phyloP scores from a whole-genome alignment of 2,113 vertebrate genomes.

The Chunga burmeisteri region DNA sequence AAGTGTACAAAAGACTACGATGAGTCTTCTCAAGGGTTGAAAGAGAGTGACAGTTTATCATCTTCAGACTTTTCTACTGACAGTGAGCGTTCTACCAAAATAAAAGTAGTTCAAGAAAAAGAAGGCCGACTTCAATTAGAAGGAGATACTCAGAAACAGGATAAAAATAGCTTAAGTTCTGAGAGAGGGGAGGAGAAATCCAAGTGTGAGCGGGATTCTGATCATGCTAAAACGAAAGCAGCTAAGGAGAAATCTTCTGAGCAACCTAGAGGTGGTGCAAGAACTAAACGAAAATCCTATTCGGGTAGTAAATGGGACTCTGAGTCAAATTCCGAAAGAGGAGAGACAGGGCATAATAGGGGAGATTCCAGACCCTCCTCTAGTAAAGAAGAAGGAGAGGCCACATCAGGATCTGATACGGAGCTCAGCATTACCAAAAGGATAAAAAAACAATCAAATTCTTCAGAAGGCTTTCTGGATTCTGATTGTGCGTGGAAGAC shows the following conservation, averaged over 20 bases:
- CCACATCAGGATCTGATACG: constrained; percentile 86
- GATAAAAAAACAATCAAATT: constrained; percentile 34
- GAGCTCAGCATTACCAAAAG: constrained; percentile 55
- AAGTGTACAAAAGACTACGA: constrained; percentile 35
- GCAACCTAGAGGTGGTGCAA: constrained; percentile 35
- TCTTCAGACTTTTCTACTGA: constrained; percentile 68
- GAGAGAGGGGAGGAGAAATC: constrained; percentile 55
- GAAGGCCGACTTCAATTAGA: constrained; percentile 12
- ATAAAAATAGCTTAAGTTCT: constrained; percentile 33
- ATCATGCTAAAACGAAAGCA: constrained; percentile 66
- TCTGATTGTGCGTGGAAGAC: constrained; percentile 6
- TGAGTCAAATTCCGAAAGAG: constrained; percentile 82
- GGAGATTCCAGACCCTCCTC: constrained; percentile 71
- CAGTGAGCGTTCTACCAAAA: constrained; percentile 55
- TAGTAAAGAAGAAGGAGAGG: constrained; percentile 94
- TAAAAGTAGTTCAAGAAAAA: constrained; percentile 32
- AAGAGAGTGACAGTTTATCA: constrained; percentile 57
- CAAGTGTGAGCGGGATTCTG: constrained; percentile 73
- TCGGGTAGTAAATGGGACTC: constrained; percentile 85
- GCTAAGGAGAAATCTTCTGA: constrained; percentile 49
- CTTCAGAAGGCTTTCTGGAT: not conserved
- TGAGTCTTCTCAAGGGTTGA: constrained; percentile 33
- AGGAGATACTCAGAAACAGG: constrained; percentile 43
- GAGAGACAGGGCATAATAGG: constrained; percentile 30
- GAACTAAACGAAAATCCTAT: constrained; percentile 70